Conservation (phyloP, 2,797 vertebrate genomes). For the Coluber constrictor region DNA sequence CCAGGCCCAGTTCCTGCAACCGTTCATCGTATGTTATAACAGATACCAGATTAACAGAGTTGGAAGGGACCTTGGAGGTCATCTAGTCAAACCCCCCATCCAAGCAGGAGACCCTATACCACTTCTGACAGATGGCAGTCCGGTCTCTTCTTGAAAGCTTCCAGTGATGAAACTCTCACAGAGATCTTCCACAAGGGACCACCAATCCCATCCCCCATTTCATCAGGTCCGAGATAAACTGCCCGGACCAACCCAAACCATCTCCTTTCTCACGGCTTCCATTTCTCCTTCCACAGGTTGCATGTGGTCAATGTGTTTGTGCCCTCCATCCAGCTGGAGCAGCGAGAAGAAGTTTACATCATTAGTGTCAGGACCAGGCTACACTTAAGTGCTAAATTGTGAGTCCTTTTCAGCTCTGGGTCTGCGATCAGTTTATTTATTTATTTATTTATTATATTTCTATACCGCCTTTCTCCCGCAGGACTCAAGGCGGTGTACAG, state of each 20-base stretch:
- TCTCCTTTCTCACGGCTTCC: not conserved
- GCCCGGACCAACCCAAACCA: not conserved
- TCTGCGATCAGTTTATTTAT: not conserved
- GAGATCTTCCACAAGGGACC: not conserved
- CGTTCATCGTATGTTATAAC: no score
- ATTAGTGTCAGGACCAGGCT: not conserved
- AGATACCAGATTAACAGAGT: no score
- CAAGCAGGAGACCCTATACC: no score
- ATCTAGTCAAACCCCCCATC: no score
- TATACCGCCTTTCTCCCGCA: no score
- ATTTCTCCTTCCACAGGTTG: not conserved
- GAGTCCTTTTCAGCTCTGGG: not conserved
- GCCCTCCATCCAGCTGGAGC: not conserved
- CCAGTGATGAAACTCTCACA: no score
- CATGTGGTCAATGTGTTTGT: not conserved
- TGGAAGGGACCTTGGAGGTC: no score
- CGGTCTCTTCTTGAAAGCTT: no score
- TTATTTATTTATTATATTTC: no score
- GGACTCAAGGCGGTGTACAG: no score
- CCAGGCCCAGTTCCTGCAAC: no score
- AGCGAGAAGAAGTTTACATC: rapidly evolving
- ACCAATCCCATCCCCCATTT: not conserved
- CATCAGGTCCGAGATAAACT: not conserved
- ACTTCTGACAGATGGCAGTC: no score
- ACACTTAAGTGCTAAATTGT: not conserved